phyloP scores from a whole-genome alignment of 2,888 invertebrate genomes.

The Luperina nickerlii region DNA sequence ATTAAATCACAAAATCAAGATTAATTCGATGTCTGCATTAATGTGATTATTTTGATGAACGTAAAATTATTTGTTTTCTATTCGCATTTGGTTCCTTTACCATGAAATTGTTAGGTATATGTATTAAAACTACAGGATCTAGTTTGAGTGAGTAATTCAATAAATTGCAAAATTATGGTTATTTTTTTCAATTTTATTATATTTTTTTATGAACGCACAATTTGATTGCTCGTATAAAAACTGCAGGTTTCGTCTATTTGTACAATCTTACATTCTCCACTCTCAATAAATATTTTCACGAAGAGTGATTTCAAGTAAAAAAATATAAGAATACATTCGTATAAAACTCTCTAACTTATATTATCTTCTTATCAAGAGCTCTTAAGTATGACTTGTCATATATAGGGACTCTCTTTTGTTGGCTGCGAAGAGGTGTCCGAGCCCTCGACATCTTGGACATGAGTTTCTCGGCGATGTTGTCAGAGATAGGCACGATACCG shows the following conservation, averaged over 20 bases:
- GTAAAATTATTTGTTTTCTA: background rate
- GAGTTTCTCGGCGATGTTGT: conserved; percentile 76
- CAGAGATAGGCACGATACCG: conserved; percentile 81
- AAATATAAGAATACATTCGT: conserved; percentile 17
- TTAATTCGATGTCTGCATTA: background rate
- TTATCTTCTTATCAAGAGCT: background rate
- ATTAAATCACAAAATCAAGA: background rate
- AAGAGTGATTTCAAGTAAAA: conserved; percentile 15
- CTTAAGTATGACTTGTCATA: conserved; percentile 21
- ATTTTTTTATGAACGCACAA: conserved; percentile 30
- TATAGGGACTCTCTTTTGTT: conserved; percentile 11
- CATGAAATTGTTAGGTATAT: conserved; percentile 9
- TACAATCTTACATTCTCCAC: background rate
- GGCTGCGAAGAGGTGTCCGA: conserved; percentile 58
- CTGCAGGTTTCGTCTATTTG: background rate
- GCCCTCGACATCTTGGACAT: conserved; percentile 72
- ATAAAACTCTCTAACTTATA: conserved; percentile 24
- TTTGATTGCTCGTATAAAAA: conserved; percentile 27
- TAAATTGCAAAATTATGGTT: conserved; percentile 14
- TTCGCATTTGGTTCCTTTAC: background rate
- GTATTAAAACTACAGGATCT: conserved; percentile 9
- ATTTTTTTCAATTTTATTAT: conserved; percentile 26
- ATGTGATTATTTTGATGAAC: background rate
- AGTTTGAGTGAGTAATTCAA: conserved; percentile 23
- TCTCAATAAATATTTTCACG: conserved; percentile 16